phyloP scores from a whole-genome alignment of 2,888 invertebrate genomes.

The Calliopum simillimum region DNA sequence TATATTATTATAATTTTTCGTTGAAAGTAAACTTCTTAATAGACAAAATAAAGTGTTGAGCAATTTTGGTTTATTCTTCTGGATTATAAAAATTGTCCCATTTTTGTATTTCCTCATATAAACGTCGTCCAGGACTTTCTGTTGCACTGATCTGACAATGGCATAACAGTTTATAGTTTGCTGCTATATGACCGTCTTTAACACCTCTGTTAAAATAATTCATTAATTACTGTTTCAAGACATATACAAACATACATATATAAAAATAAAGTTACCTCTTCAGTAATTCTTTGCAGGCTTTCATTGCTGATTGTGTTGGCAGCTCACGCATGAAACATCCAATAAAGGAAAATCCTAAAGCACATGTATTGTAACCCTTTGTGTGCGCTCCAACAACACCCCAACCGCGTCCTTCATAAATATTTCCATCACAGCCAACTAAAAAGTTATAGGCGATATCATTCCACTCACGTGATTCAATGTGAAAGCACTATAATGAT shows the following conservation, averaged over 20 bases:
- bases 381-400: conserved; percentile 70
- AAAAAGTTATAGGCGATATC: conserved; percentile 71
- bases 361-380: conserved; percentile 68
- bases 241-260: too few relatives aligned
- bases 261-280: conserved; percentile 44
- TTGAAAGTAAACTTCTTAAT: conserved; percentile 26
- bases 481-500: conserved; percentile 66
- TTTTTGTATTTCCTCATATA: conserved; percentile 70
- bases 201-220: conserved; percentile 63
- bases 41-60: not conserved
- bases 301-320: conserved; percentile 66
- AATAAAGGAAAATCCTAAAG: conserved; percentile 70
- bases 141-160: conserved; percentile 70
- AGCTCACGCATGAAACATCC: conserved; percentile 69
- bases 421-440: conserved; percentile 71
- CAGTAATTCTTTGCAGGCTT: conserved; percentile 68
- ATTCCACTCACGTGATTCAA: conserved; percentile 69
- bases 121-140: conserved; percentile 69
- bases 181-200: conserved; percentile 66
- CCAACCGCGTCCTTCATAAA: conserved; percentile 73
- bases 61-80: not conserved
- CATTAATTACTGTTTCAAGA: conserved; percentile 1
- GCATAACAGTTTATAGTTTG: conserved; percentile 69
- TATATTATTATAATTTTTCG: conserved; percentile 28
- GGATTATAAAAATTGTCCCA: conserved; percentile 68